Conservation (phyloP, 23 tunicate species). For the Oikopleura albicans region DNA sequence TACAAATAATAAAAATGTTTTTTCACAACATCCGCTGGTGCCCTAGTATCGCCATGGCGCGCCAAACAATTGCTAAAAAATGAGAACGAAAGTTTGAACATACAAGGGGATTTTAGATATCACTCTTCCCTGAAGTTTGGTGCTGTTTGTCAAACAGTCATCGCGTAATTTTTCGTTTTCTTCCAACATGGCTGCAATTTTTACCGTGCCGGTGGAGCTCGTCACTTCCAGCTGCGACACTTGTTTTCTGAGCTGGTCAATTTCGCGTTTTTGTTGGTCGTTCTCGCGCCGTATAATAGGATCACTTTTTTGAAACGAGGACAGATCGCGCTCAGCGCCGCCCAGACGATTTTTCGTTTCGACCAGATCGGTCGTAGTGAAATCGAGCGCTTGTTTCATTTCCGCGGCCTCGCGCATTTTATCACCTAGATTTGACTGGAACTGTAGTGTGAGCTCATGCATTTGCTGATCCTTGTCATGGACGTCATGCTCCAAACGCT, state of each 20-base stretch:
- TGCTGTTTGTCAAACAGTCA: not conserved
- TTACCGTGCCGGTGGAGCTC: not conserved
- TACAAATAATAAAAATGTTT: no score
- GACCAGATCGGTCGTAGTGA: not conserved
- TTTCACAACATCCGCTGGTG: no score
- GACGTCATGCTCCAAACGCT: not conserved
- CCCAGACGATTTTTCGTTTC: not conserved
- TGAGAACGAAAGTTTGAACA: no score
- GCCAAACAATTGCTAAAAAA: no score
- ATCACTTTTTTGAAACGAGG: not conserved
- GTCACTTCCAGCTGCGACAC: not conserved
- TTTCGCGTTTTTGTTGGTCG: not conserved
- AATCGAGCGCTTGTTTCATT: not conserved
- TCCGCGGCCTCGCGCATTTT: not conserved
- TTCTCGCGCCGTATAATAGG: not conserved
- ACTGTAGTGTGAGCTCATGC: not conserved
- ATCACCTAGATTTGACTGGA: not conserved
- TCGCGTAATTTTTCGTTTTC: not conserved
- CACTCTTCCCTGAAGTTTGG: not conserved
- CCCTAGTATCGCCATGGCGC: no score
- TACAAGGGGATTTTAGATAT: no score
- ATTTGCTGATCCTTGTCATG: not conserved
- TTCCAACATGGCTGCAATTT: not conserved
- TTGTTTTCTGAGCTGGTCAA: not conserved
- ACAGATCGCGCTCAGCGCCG: not conserved